Conservation (phyloP, 2,888 invertebrate species). For the Parnassius smintheus region DNA sequence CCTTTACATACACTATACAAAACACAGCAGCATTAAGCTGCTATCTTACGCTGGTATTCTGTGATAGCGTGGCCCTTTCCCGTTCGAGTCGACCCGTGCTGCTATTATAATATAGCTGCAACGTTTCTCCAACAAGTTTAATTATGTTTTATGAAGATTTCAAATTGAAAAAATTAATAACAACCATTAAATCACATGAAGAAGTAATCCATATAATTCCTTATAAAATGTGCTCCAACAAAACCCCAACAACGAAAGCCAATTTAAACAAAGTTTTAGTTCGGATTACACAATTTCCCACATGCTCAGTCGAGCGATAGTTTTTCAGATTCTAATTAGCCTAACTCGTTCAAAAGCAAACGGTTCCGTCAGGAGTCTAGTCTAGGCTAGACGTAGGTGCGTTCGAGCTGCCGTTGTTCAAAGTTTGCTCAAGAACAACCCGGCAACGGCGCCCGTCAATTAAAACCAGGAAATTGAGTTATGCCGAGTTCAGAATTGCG, state of each 20-base stretch:
- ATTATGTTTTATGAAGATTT: no score
- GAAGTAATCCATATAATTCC: no score
- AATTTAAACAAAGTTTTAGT: constrained; percentile 2
- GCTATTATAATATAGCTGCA: no score
- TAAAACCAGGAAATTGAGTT: constrained; percentile 29
- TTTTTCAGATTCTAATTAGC: constrained; percentile 22
- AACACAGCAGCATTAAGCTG: no score
- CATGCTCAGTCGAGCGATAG: constrained; percentile 11
- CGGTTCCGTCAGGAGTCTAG: constrained; percentile 17
- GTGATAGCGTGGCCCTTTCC: no score
- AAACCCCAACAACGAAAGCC: neutral
- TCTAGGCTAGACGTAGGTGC: constrained; percentile 15
- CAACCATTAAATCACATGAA: no score
- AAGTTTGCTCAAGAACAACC: constrained; percentile 27
- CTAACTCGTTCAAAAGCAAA: constrained; percentile 26
- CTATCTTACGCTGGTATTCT: no score
- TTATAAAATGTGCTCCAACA: no score
- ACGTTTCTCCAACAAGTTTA: no score
- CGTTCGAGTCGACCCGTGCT: no score
- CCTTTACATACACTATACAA: no score
- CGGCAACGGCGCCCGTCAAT: constrained; percentile 24
- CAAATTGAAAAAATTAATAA: no score
- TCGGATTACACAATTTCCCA: constrained; percentile 12
- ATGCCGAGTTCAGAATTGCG: constrained; percentile 25
- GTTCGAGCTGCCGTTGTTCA: constrained; percentile 18